These are phyloP conservation scores for Emys orbicularis DNA, from an alignment of 2,797 vertebrate genomes.

Conservation along the genomic window DNA sequence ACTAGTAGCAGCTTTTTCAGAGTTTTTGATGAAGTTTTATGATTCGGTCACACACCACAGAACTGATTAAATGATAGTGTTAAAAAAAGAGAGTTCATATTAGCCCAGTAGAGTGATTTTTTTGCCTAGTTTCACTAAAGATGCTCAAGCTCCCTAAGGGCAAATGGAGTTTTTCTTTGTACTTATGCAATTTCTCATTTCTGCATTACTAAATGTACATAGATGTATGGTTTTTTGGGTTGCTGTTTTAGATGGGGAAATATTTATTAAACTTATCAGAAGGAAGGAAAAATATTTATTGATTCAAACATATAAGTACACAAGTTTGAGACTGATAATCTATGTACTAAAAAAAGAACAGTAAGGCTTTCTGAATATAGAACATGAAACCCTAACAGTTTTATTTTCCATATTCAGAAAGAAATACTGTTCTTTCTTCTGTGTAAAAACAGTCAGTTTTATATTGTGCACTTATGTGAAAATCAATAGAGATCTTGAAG, in stretches of 20 bases:
- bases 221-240: not conserved
- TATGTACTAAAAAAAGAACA: not conserved
- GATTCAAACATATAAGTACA: not conserved
- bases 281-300: not conserved
- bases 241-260: not conserved
- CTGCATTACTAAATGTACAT: too few species aligned
- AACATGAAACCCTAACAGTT: not conserved
- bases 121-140: not conserved
- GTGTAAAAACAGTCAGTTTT: not conserved
- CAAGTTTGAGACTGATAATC: not conserved
- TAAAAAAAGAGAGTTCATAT: not conserved
- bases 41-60: not conserved
- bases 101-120: not conserved
- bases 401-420: not conserved
- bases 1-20: not conserved
- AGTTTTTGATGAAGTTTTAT: not conserved
- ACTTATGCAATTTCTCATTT: not conserved
- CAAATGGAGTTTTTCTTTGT: not conserved
- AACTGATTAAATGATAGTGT: not conserved
- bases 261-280: not conserved
- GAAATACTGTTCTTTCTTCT: not conserved
- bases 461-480: not conserved
- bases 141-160: not conserved
- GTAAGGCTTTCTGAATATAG: not conserved
- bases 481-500: not conserved